phyloP scores from a whole-genome alignment of 2,888 invertebrate species.

The Cerastoderma edule region DNA sequence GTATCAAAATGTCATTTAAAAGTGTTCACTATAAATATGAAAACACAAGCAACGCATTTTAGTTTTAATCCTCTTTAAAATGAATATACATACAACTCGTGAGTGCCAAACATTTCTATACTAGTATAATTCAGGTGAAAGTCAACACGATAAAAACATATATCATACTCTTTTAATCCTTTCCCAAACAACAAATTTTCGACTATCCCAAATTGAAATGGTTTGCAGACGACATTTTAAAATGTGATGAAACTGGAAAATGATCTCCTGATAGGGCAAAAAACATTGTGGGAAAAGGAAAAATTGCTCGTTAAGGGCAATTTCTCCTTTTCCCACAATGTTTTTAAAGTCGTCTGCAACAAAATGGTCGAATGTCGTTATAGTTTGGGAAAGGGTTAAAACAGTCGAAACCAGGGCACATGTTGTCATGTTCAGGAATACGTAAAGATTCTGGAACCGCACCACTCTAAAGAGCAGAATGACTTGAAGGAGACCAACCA shows the following conservation, averaged over 20 bases:
- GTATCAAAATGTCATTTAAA: too few relatives aligned
- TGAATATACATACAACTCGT: too few relatives aligned
- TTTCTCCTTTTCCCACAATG: constrained; percentile 1
- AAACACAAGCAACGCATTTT: too few relatives aligned
- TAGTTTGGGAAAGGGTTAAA: neutral
- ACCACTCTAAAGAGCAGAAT: neutral
- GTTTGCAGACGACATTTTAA: neutral
- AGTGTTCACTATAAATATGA: too few relatives aligned
- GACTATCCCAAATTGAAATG: neutral
- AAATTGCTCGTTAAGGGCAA: neutral
- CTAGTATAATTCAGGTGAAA: too few relatives aligned
- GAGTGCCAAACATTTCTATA: too few relatives aligned
- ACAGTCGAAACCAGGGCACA: neutral
- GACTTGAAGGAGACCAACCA: neutral
- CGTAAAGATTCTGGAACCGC: neutral
- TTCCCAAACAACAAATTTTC: neutral
- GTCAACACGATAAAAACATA: too few relatives aligned
- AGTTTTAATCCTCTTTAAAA: too few relatives aligned
- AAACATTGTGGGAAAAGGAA: neutral
- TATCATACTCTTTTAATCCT: constrained; percentile 8
- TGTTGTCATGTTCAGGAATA: neutral
- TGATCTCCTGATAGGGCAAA: neutral
- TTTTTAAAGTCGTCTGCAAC: neutral
- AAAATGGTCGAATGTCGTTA: neutral
- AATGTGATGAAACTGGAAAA: neutral